phyloP scores from a whole-genome alignment of 2,113 vertebrate species.

The Genyomyrus donnyi region DNA sequence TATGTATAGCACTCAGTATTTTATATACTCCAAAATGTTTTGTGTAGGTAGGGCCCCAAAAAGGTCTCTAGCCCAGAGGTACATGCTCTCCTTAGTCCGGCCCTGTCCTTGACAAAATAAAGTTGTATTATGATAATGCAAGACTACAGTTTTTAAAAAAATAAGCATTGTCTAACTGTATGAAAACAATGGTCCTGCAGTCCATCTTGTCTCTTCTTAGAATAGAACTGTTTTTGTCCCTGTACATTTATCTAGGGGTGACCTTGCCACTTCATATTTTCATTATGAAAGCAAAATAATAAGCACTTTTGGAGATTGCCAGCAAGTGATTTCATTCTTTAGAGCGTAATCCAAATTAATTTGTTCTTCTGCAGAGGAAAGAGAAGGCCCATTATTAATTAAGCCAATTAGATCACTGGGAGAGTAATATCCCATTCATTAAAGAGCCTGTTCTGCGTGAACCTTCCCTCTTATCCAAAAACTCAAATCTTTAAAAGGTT shows the following conservation, averaged over 20 bases:
- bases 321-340: slow-evolving; percentile 50
- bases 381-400: slow-evolving; percentile 61
- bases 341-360: slow-evolving; percentile 58
- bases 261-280: slow-evolving; percentile 52
- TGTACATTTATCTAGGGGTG: slow-evolving; percentile 37
- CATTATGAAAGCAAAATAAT: slow-evolving; percentile 52
- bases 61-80: not conserved
- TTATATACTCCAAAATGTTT: not conserved
- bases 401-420: slow-evolving; percentile 66
- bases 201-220: not conserved
- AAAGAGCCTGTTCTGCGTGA: slow-evolving; percentile 48
- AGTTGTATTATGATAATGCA: not conserved
- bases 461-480: slow-evolving; percentile 46
- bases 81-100: not conserved
- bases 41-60: not conserved
- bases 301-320: slow-evolving; percentile 47
- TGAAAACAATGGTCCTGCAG: not conserved
- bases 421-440: slow-evolving; percentile 63
- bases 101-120: not conserved
- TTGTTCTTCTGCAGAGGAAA: slow-evolving; percentile 53
- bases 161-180: not conserved
- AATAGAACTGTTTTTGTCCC: not conserved
- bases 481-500: slow-evolving; percentile 46
- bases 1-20: not conserved
- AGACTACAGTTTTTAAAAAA: not conserved